These are phyloP conservation scores for Caenorhabditis sulstoni DNA, from an alignment of 2,888 invertebrate genomes.

Conservation along the genomic window DNA sequence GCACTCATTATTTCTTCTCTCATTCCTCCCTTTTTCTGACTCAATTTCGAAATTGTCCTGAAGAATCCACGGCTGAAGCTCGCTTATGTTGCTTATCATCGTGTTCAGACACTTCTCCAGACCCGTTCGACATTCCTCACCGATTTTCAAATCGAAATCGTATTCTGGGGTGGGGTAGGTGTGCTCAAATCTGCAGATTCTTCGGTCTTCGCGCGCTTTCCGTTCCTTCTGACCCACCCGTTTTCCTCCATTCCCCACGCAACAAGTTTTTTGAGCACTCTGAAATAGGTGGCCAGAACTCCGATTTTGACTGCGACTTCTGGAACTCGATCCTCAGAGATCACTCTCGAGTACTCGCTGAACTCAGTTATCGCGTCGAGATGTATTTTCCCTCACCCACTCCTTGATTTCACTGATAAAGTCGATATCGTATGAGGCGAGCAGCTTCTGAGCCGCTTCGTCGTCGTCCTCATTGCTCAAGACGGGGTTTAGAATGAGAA, in stretches of 20 bases:
- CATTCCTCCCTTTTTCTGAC: slow-evolving; percentile 2
- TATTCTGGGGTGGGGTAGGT: slow-evolving; percentile 51
- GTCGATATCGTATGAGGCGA: slow-evolving; percentile 37
- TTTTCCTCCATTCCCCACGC: slow-evolving; percentile 53
- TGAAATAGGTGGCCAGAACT: slow-evolving; percentile 60
- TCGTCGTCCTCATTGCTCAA: slow-evolving; percentile 28
- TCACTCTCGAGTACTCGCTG: slow-evolving; percentile 49
- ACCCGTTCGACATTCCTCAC: slow-evolving; percentile 37
- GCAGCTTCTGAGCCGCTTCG: slow-evolving; percentile 27
- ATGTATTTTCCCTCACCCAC: slow-evolving; percentile 5
- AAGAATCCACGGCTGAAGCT: slow-evolving; percentile 44
- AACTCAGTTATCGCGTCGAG: not conserved
- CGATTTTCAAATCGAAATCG: slow-evolving; percentile 57
- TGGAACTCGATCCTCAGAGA: slow-evolving; percentile 26
- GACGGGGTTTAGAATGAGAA: not conserved
- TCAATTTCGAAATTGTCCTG: slow-evolving; percentile 44
- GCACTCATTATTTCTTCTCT: too few relatives aligned
- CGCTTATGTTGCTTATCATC: slow-evolving; percentile 35
- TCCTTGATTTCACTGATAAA: slow-evolving; percentile 47
- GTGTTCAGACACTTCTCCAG: slow-evolving; percentile 46
- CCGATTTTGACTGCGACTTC: slow-evolving; percentile 54
- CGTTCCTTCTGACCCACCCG: slow-evolving; percentile 21
- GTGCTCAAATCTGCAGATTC: slow-evolving; percentile 35
- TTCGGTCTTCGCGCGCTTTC: not conserved
- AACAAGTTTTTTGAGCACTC: slow-evolving; percentile 54